A percentile compares a stretch with the other conserved stretches of the same genome.
Conservation (phyloP, 2,888 invertebrate genomes). For the Eledone cirrhosa region DNA sequence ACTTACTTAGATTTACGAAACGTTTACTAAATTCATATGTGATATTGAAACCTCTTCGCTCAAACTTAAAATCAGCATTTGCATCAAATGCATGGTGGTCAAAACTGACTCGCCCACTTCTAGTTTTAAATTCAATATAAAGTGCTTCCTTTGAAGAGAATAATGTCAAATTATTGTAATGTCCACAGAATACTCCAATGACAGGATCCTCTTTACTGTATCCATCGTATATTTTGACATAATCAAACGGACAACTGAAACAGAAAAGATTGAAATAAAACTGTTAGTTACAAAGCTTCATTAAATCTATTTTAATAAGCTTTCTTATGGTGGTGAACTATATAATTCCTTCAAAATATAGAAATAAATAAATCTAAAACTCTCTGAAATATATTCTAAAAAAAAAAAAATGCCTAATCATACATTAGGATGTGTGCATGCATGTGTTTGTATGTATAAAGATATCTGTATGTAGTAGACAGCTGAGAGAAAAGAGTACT, state of each 20-base stretch:
- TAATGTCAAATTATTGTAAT: conserved; percentile 90
- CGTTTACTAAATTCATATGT: conserved; percentile 98
- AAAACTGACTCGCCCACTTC: conserved; percentile 77
- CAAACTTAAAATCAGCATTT: conserved; percentile 67
- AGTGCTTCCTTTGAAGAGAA: conserved; percentile 92
- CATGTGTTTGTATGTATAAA: background rate
- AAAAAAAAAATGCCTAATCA: background rate
- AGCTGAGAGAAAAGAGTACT: background rate
- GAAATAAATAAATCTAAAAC: too few species aligned
- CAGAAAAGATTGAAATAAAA: conserved; percentile 29
- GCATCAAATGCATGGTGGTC: conserved; percentile 48
- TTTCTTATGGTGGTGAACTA: background rate
- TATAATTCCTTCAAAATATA: background rate
- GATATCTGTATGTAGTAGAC: background rate
- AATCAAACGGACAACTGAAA: conserved; percentile 97
- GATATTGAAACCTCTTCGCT: conserved; percentile 98
- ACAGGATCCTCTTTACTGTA: conserved; percentile 85
- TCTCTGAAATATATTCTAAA: background rate
- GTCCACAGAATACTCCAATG: conserved; percentile 97
- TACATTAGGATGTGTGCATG: background rate
- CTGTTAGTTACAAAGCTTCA: too few species aligned
- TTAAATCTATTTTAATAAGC: too few species aligned
- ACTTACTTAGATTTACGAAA: conserved; percentile 95
- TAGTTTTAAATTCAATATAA: conserved; percentile 88
- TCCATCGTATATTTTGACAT: conserved; percentile 96